Evolutionary conservation across 1,140 invertebrate species (phyloP).

Genomic region (Drosophila orosa): DNA sequence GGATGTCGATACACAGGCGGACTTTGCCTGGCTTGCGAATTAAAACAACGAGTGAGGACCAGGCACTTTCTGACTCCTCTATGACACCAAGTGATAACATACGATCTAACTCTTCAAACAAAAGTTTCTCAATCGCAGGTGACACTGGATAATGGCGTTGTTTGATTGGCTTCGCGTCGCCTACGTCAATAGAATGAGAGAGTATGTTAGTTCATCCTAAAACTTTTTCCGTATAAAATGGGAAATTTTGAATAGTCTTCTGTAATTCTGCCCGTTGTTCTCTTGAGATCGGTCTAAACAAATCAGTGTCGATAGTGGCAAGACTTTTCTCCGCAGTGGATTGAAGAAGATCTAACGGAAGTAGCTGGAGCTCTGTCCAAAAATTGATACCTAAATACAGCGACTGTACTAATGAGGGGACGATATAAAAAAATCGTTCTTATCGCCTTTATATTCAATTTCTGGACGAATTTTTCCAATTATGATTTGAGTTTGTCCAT

Average conservation of each 20-base stretch:
- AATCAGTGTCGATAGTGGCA: neutral
- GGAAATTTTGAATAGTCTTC: neutral
- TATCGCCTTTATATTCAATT: neutral
- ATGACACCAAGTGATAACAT: too few relatives aligned
- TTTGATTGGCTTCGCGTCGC: neutral
- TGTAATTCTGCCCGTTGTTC: neutral
- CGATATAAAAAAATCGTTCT: neutral
- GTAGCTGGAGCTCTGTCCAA: neutral
- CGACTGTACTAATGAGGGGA: neutral
- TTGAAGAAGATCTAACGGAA: neutral
- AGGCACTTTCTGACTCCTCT: too few relatives aligned
- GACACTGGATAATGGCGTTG: neutral
- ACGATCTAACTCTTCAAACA: neutral
- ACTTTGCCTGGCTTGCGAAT: too few relatives aligned
- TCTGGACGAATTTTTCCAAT: neutral
- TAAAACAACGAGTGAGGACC: too few relatives aligned
- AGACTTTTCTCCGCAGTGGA: neutral
- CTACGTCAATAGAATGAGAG: neutral
- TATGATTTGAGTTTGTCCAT: neutral
- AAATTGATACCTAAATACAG: neutral
- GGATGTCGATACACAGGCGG: too few relatives aligned
- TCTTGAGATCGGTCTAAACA: neutral
- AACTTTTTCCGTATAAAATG: neutral
- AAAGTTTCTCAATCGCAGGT: neutral
- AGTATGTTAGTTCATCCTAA: neutral